These are phyloP conservation scores for Acronicta alni DNA, from an alignment of 2,888 invertebrate genomes.

Conservation along the genomic window DNA sequence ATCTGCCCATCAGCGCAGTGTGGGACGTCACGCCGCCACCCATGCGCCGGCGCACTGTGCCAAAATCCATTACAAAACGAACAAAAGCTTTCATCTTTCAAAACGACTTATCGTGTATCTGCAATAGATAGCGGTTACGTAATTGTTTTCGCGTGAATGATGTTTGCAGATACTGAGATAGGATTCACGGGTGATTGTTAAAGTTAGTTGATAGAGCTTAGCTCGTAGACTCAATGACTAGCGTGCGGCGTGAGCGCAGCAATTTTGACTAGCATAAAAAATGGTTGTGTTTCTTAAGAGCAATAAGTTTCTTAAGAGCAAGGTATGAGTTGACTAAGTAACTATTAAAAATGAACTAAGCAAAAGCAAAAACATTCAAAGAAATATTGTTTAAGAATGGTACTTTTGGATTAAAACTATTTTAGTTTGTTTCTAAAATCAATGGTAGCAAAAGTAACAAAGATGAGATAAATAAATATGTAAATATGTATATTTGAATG, in stretches of 20 bases:
- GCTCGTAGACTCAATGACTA: neutral
- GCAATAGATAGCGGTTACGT: constrained; percentile 34
- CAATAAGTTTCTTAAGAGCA: too few species aligned
- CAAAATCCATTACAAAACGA: constrained; percentile 20
- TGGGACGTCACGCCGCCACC: constrained; percentile 32
- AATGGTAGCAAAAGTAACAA: too few species aligned
- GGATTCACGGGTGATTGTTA: constrained; percentile 20
- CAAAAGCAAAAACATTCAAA: too few species aligned
- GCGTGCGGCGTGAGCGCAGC: constrained; percentile 1
- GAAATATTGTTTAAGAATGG: too few species aligned
- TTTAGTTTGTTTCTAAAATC: too few species aligned
- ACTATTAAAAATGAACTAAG: too few species aligned
- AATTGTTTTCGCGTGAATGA: constrained; percentile 49
- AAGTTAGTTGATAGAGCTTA: too few species aligned
- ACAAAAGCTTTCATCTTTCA: constrained; percentile 30
- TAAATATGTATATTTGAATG: too few species aligned
- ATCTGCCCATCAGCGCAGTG: constrained; percentile 29
- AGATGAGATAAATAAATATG: too few species aligned
- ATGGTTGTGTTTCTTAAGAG: neutral
- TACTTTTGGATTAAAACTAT: too few species aligned
- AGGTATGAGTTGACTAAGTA: too few species aligned
- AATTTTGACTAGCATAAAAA: neutral
- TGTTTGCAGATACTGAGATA: constrained; percentile 49
- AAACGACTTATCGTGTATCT: constrained; percentile 39
- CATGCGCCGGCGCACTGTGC: constrained; percentile 12